phyloP scores from a whole-genome alignment of 2,888 invertebrate species.

The Caenorhabditis sinica region DNA sequence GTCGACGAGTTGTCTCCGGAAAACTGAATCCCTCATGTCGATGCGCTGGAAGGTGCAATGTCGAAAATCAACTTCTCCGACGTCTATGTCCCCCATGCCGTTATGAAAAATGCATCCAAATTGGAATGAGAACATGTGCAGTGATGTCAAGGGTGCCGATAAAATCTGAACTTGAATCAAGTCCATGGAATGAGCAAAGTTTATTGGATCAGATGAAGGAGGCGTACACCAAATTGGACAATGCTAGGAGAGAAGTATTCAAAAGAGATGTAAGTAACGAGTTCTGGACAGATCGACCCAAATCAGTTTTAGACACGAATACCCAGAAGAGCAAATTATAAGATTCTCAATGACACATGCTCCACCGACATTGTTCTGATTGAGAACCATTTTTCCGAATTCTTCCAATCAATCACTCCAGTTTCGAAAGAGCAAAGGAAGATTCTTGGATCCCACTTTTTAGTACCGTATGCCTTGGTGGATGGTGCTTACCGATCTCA shows the following conservation, averaged over 20 bases:
- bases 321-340: not conserved
- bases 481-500: slow-evolving; percentile 8
- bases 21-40: not conserved
- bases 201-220: not conserved
- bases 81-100: slow-evolving; percentile 35
- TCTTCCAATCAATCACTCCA: slow-evolving; percentile 15
- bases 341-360: not conserved
- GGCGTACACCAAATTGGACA: not conserved
- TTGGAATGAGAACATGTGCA: slow-evolving; percentile 32
- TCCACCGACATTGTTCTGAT: slow-evolving; percentile 9
- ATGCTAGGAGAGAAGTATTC: not conserved
- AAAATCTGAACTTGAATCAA: not conserved
- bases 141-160: slow-evolving; percentile 8
- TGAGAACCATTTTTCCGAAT: not conserved
- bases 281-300: no score
- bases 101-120: slow-evolving; percentile 24
- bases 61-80: not conserved
- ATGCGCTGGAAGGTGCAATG: slow-evolving; percentile 20
- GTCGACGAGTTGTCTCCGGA: slow-evolving; percentile 21
- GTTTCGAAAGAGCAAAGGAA: not conserved
- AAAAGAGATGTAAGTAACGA: not conserved
- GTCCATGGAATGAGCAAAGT: not conserved
- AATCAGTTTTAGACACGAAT: not conserved
- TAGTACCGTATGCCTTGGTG: not conserved
- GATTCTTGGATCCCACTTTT: not conserved